Evolutionary conservation across 2,797 vertebrate species (phyloP).

Genomic region (Myotis pilosus): DNA sequence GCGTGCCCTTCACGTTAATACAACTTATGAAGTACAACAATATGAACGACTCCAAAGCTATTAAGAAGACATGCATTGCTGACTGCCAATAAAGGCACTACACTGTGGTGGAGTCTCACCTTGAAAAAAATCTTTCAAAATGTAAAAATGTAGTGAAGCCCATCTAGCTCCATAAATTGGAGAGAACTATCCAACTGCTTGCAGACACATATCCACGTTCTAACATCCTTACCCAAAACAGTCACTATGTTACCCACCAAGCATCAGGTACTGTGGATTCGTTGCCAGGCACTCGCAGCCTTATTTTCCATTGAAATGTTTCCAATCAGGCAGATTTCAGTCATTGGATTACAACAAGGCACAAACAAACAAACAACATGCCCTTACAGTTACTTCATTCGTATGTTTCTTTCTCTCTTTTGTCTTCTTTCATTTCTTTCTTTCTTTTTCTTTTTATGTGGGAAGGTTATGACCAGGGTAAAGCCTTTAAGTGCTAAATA

Average conservation of each 20-base stretch:
- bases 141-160: background rate
- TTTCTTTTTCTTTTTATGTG: background rate
- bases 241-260: background rate
- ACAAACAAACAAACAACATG: background rate
- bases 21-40: constrained; percentile 3
- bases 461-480: background rate
- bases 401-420: background rate
- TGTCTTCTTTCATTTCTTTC: no score
- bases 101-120: background rate
- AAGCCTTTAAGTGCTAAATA: background rate
- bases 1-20: background rate
- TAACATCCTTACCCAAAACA: background rate
- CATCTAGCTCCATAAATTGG: constrained; percentile 18
- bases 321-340: constrained; percentile 30
- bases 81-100: background rate
- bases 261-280: background rate
- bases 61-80: background rate
- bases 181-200: constrained; percentile 19
- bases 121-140: constrained; percentile 20
- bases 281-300: background rate
- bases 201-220: background rate
- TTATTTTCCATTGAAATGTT: constrained; percentile 46
- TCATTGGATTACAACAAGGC: background rate
- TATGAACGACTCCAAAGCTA: background rate
- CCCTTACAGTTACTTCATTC: background rate